Base-by-base conservation (phyloP, 2,888 invertebrate genomes). In the Drosophila nr. medialis region DNA sequence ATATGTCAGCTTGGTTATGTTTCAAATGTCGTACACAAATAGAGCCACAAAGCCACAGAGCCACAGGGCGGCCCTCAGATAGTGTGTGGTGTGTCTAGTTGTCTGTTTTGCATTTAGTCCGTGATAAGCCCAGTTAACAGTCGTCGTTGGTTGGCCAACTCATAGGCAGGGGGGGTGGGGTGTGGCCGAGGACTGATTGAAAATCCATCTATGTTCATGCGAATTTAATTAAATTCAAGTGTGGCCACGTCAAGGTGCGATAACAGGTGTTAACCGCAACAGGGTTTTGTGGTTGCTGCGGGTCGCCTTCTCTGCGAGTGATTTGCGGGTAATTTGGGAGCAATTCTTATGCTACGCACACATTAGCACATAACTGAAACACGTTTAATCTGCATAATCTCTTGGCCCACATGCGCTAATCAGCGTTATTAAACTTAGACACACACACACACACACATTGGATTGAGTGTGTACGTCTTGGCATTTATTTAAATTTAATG, bases 281-380 rank as follows among this genome's bases (percentile, higher is more conserved):
- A 51, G 29, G 24, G 51, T 15, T 53, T 15, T 5, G 5, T 18
- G 30, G 21, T 15, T 10, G 29, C 60, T 78, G 61, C 79, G 74
- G 74, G 71, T 34, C 5, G 27, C 11, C 40, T 36, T 21, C 36
- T 36, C 15, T 56, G 36, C 50, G 42, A 70, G 50, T 64, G 61
- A 72, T 85, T 85, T 82, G 87, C 83, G 84, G 84, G 84, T 87
- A 82, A 84, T 84, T 84, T 84, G 71, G 64, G 69, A 58, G 66
- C 50, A 58, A 75, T 77, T 80, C 67, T 66, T 50, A 78, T 79
- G 79, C 77, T 64, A 45, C 4, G 61, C 55, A 58, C 75, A 56
- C 76, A 53, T 34, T 21, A 27, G 7, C 24, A 21, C 24, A 54
- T 7, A 56, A 55, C 64, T 45, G 34, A 29, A 30, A 11, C 64